A percentile compares a stretch with the other conserved stretches of the same genome.
These are phyloP conservation scores for Lasioglossum calceatum DNA, from an alignment of 2,888 invertebrate genomes.

Conservation along the genomic window DNA sequence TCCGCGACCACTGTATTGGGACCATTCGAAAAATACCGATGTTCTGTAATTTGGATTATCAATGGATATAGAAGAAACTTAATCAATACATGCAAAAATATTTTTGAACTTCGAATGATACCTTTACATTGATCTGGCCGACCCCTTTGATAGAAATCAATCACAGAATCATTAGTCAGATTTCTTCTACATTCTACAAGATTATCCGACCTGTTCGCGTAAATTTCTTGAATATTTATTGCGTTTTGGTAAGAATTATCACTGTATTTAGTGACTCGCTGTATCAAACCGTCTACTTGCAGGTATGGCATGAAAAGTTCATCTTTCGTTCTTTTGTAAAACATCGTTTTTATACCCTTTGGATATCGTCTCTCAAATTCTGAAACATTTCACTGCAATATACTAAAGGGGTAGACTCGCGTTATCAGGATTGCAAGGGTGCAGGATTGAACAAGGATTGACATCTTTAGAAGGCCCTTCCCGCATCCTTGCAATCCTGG, in stretches of 20 bases:
- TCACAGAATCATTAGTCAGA: constrained; percentile 76
- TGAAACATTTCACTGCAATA: constrained; percentile 66
- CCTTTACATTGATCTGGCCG: constrained; percentile 89
- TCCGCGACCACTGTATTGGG: constrained; percentile 78
- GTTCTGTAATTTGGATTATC: constrained; percentile 77
- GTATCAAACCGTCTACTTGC: constrained; percentile 89
- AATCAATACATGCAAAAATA: not conserved
- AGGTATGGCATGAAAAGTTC: constrained; percentile 93
- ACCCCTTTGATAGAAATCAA: constrained; percentile 88
- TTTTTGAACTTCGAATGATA: constrained; percentile 75
- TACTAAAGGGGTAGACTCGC: not conserved
- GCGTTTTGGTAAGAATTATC: constrained; percentile 87
- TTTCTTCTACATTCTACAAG: constrained; percentile 86
- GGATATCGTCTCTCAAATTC: constrained; percentile 91
- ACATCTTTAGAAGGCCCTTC: too few relatives aligned
- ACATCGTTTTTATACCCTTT: constrained; percentile 88
- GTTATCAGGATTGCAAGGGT: too few relatives aligned
- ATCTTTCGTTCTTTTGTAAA: constrained; percentile 90
- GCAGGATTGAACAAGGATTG: too few relatives aligned
- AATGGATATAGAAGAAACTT: not conserved
- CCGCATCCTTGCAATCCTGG: too few relatives aligned
- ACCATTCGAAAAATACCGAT: constrained; percentile 80
- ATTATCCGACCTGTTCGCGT: constrained; percentile 87
- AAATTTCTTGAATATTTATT: constrained; percentile 77
- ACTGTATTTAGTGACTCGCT: constrained; percentile 87